Evolutionary conservation across 2,113 vertebrate genomes (phyloP).

Genomic region (Pelusios castaneus): DNA sequence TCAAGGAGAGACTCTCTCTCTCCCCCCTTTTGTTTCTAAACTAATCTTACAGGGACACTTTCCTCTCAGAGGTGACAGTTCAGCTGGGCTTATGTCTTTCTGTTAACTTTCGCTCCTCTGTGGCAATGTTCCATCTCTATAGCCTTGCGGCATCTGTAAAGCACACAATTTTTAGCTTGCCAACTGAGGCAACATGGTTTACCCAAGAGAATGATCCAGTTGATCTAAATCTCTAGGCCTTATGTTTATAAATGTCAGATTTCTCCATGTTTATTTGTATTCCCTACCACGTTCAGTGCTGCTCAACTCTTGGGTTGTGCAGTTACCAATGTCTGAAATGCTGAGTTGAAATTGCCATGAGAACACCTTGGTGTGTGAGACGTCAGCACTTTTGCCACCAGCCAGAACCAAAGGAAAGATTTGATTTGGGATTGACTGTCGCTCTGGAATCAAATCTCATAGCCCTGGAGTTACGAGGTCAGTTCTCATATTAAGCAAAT

Average conservation of each 20-base stretch:
- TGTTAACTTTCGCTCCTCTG: not conserved
- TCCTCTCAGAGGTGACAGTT: not conserved
- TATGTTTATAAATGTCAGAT: not conserved
- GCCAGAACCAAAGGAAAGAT: not conserved
- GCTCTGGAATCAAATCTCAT: not conserved
- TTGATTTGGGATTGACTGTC: not conserved
- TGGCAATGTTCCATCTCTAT: not conserved
- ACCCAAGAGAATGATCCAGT: not conserved
- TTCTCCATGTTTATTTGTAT: not conserved
- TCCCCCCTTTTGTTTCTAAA: not conserved
- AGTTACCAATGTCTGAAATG: not conserved
- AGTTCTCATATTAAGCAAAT: not conserved
- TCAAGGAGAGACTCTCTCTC: slow-evolving; percentile 2
- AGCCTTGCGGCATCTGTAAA: not conserved
- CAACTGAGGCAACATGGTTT: not conserved
- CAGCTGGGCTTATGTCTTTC: not conserved
- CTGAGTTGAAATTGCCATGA: not conserved
- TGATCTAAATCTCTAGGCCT: not conserved
- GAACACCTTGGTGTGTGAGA: not conserved
- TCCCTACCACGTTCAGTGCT: not conserved
- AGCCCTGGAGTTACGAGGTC: not conserved
- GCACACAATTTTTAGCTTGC: not conserved
- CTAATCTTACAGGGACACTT: not conserved
- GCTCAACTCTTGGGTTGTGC: not conserved
- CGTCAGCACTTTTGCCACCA: accelerated